A percentile compares a stretch with the other conserved stretches of the same genome.
Evolutionary conservation across 2,888 invertebrate species (phyloP).

Genomic region (Catocala fraxini): DNA sequence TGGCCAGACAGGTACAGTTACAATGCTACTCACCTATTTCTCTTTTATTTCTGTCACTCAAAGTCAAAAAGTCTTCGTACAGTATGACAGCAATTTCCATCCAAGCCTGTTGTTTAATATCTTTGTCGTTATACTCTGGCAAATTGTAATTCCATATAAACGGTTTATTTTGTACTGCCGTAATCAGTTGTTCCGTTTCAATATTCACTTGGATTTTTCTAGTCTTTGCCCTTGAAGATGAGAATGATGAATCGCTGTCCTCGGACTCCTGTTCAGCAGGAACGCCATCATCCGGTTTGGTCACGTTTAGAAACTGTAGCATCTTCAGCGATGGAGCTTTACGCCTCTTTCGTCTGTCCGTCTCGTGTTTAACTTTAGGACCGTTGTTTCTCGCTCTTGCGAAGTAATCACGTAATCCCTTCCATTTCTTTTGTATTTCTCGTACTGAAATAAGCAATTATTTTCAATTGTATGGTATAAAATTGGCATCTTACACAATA

Average conservation of each 20-base stretch:
- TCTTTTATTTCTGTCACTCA: constrained; percentile 39
- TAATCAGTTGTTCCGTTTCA: constrained; percentile 44
- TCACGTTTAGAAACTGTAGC: constrained; percentile 24
- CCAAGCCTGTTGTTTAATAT: constrained; percentile 40
- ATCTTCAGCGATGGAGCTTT: constrained; percentile 26
- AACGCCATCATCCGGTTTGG: constrained; percentile 18
- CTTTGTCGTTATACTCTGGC: constrained; percentile 42
- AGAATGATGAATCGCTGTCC: constrained; percentile 21
- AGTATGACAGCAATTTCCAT: constrained; percentile 41
- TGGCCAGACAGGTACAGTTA: too few relatives aligned
- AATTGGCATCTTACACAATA: too few relatives aligned
- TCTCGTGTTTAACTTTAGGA: constrained; percentile 24
- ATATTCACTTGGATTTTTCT: constrained; percentile 21
- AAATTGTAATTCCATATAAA: constrained; percentile 45
- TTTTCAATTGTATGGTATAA: too few relatives aligned
- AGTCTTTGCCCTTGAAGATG: constrained; percentile 14
- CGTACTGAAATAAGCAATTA: constrained; percentile 9
- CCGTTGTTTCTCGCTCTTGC: constrained; percentile 21
- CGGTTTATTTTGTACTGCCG: constrained; percentile 41
- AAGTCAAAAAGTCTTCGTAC: constrained; percentile 41
- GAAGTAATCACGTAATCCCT: constrained; percentile 24
- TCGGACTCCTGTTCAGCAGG: constrained; percentile 14
- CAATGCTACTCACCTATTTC: constrained; percentile 34
- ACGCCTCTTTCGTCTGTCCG: constrained; percentile 22
- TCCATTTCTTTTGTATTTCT: constrained; percentile 28